Evolutionary conservation across 2,113 vertebrate genomes (phyloP).

Genomic region (Canis aureus): DNA sequence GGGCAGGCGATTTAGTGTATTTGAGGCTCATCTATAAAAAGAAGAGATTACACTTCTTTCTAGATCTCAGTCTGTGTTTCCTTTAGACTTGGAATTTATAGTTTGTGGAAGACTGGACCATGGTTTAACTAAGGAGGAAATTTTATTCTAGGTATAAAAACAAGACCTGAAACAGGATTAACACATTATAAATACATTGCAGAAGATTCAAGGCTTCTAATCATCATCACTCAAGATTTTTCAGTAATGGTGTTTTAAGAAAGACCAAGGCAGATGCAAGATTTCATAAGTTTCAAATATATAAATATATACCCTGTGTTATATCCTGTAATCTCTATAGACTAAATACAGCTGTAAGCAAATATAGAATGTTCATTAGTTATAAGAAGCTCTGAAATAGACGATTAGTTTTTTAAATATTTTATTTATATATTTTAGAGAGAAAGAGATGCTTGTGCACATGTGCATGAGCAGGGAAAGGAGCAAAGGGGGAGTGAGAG

Average conservation of each 20-base stretch:
- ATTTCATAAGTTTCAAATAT: not conserved
- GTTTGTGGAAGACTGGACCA: not conserved
- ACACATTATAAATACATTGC: not conserved
- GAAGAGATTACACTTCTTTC: not conserved
- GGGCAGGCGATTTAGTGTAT: not conserved
- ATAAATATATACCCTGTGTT: not conserved
- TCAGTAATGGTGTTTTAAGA: not conserved
- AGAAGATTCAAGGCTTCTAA: not conserved
- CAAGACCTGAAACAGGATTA: not conserved
- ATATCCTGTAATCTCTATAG: not conserved
- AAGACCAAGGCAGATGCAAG: not conserved
- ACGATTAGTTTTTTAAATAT: not conserved
- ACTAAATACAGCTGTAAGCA: not conserved
- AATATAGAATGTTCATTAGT: constrained; percentile 19
- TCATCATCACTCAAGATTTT: not conserved
- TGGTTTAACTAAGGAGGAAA: not conserved
- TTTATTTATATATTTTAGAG: not conserved
- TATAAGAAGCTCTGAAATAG: constrained; percentile 6
- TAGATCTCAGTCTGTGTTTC: not conserved
- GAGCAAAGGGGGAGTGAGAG: not conserved
- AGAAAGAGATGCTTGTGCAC: not conserved
- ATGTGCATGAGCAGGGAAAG: not conserved
- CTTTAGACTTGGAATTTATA: constrained; percentile 6
- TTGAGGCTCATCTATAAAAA: not conserved
- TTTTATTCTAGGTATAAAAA: not conserved